A percentile compares a stretch with the other conserved stretches of the same genome.
These are phyloP conservation scores for Ectemnius lituratus DNA, from an alignment of 2,888 invertebrate genomes.

Conservation along the genomic window DNA sequence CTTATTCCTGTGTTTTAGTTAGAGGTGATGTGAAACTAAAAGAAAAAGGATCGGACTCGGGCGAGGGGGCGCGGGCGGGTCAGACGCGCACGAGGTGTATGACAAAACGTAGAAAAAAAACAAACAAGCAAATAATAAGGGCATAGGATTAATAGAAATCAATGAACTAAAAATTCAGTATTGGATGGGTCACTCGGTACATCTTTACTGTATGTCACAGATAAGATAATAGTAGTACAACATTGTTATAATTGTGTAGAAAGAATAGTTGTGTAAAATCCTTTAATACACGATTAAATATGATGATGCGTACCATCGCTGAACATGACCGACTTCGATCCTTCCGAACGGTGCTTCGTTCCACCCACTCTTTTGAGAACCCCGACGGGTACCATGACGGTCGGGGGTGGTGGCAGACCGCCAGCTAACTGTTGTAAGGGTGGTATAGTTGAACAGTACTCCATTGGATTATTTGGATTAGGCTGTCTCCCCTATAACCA, in stretches of 20 bases:
- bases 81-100: conserved; percentile 10
- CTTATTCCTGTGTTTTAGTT: conserved; percentile 81
- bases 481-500: conserved; percentile 81
- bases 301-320: conserved; percentile 83
- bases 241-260: too few relatives aligned
- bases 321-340: conserved; percentile 89
- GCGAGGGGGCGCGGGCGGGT: conserved; percentile 38
- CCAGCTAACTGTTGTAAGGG: conserved; percentile 86
- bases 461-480: conserved; percentile 92
- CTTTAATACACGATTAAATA: too few relatives aligned
- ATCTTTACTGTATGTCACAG: too few relatives aligned
- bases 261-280: too few relatives aligned
- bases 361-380: conserved; percentile 87
- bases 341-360: conserved; percentile 76
- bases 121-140: conserved; percentile 18
- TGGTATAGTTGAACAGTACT: conserved; percentile 91
- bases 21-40: conserved; percentile 72
- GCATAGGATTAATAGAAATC: conserved; percentile 19
- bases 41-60: conserved; percentile 69
- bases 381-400: conserved; percentile 92
- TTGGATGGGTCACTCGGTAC: not conserved
- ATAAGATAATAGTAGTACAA: too few relatives aligned
- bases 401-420: conserved; percentile 79
- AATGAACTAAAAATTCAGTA: not conserved
- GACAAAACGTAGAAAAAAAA: conserved; percentile 51